Conservation (phyloP, 2,797 vertebrate species). For the Thamnophis elegans region DNA sequence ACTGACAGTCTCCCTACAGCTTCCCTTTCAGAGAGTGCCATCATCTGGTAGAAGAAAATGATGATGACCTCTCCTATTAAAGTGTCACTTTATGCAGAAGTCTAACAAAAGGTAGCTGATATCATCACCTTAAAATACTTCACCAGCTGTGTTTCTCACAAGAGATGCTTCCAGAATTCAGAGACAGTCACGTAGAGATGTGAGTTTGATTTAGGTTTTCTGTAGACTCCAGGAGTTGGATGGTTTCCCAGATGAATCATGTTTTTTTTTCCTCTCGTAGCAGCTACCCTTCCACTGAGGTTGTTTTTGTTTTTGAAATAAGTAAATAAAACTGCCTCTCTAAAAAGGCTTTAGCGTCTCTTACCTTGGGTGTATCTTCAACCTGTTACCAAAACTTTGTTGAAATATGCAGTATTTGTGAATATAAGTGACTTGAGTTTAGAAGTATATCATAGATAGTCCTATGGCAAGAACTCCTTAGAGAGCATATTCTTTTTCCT, state of each 20-base stretch:
- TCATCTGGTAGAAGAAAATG: conserved; percentile 50
- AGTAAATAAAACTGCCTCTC: neutral
- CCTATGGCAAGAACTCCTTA: no score
- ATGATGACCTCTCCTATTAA: conserved; percentile 1
- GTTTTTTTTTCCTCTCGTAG: conserved; percentile 3
- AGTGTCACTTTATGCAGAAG: conserved; percentile 57
- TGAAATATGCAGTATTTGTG: neutral
- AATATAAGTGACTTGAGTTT: neutral
- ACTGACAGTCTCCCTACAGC: neutral
- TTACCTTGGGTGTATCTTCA: neutral
- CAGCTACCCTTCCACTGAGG: rapidly evolving
- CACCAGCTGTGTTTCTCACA: conserved; percentile 64
- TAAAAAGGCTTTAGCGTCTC: neutral
- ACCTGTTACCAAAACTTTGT: neutral
- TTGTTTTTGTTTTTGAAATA: neutral
- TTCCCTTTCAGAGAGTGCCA: conserved; percentile 47
- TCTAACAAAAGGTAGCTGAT: conserved; percentile 65
- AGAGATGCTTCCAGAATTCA: conserved; percentile 56
- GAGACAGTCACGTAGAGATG: conserved; percentile 30
- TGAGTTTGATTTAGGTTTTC: conserved; percentile 57
- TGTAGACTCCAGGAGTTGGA: conserved; percentile 50
- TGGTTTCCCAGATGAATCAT: conserved; percentile 37
- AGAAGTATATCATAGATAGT: neutral
- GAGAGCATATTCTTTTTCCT: neutral
- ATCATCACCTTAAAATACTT: conserved; percentile 63